Evolutionary conservation across 2,888 invertebrate genomes (phyloP).

Genomic region (Cryptocheilus praepositus): DNA sequence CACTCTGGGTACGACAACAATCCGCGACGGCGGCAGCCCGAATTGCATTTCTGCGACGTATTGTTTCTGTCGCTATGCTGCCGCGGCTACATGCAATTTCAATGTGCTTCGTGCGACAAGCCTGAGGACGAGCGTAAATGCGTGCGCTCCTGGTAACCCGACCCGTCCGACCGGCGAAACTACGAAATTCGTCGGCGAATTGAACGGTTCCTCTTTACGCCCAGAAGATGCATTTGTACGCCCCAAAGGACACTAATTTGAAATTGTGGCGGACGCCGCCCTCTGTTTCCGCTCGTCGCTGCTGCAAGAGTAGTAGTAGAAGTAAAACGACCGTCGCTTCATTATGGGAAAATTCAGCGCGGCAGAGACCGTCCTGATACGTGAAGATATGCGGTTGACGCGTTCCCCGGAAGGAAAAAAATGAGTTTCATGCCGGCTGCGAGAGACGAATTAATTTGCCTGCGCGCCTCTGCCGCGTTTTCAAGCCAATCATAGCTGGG

Average conservation of each 20-base stretch:
- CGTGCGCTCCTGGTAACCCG: background rate
- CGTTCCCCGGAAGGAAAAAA: too few species aligned
- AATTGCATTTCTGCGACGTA: constrained; percentile 3
- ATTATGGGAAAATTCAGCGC: too few species aligned
- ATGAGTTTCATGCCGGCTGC: too few species aligned
- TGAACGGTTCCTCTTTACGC: constrained; percentile 1
- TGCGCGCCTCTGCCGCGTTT: too few species aligned
- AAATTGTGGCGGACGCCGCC: background rate
- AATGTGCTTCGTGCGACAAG: background rate
- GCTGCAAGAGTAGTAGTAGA: too few species aligned
- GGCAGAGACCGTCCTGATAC: too few species aligned
- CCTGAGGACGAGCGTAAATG: too few species aligned
- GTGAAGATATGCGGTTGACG: too few species aligned
- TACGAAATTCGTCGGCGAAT: background rate
- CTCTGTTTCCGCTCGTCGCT: too few species aligned
- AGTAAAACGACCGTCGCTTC: too few species aligned
- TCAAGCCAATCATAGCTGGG: too few species aligned
- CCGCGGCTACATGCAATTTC: background rate
- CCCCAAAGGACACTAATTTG: background rate
- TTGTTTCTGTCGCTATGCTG: background rate
- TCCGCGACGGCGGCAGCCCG: background rate
- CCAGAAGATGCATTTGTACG: background rate
- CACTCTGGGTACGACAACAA: background rate
- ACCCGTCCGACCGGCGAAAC: background rate
- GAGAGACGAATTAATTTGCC: too few species aligned